A percentile compares a stretch with the other conserved stretches of the same genome.
Evolutionary conservation across 2,888 invertebrate species (phyloP).

Genomic region (Furcula furcula): DNA sequence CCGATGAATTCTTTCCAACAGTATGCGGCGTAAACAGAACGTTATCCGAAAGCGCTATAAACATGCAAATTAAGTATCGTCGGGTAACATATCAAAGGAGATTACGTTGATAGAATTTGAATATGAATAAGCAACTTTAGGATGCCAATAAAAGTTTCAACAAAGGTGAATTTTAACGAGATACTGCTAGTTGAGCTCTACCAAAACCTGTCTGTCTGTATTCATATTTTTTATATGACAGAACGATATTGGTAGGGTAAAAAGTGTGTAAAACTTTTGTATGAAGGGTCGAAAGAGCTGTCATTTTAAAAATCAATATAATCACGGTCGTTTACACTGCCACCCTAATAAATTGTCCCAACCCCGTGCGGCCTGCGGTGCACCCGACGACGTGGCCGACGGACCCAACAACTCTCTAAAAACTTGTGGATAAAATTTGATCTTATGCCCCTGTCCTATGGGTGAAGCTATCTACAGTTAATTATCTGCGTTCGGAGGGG

Average conservation of each 20-base stretch:
- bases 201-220: too few relatives aligned
- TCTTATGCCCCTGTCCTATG: constrained; percentile 51
- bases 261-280: too few relatives aligned
- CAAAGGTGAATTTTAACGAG: neutral
- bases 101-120: constrained; percentile 49
- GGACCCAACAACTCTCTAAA: constrained; percentile 60
- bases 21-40: constrained; percentile 33
- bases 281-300: constrained; percentile 50
- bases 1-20: constrained; percentile 38
- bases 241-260: too few relatives aligned
- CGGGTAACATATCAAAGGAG: constrained; percentile 45
- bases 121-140: constrained; percentile 42
- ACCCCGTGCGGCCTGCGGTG: constrained; percentile 54
- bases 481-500: constrained; percentile 71
- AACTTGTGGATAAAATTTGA: constrained; percentile 73
- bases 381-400: constrained; percentile 42
- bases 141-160: constrained; percentile 11
- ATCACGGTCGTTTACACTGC: constrained; percentile 72
- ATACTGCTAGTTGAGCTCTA: too few relatives aligned
- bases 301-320: constrained; percentile 73
- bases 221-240: too few relatives aligned
- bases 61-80: constrained; percentile 52
- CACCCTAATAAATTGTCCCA: constrained; percentile 72
- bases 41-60: constrained; percentile 41
- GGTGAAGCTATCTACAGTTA: constrained; percentile 76